These are phyloP conservation scores for Oryzaephilus surinamensis DNA, from an alignment of 1,140 invertebrate genomes.

Conservation along the genomic window DNA sequence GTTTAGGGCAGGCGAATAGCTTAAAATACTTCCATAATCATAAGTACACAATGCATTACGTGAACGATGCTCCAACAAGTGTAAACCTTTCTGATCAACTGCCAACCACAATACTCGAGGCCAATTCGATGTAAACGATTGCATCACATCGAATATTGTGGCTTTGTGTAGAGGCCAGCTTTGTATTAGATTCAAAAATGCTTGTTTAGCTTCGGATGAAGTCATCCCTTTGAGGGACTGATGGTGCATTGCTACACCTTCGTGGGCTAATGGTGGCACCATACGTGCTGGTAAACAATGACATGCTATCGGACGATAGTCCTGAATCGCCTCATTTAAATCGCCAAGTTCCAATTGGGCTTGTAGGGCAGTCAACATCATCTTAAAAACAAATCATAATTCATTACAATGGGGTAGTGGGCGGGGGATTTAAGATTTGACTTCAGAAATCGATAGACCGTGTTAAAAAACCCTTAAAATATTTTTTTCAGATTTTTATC, in stretches of 20 bases:
- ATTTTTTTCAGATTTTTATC: too few relatives aligned
- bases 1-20: conserved; percentile 78
- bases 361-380: conserved; percentile 89
- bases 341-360: conserved; percentile 86
- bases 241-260: conserved; percentile 77
- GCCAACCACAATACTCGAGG: conserved; percentile 83
- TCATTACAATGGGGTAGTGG: too few relatives aligned
- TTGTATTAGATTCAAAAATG: conserved; percentile 87
- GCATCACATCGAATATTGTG: conserved; percentile 92
- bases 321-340: conserved; percentile 54
- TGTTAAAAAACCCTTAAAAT: too few relatives aligned
- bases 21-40: conserved; percentile 76
- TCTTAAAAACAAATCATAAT: conserved; percentile 47
- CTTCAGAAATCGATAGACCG: too few relatives aligned
- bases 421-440: too few relatives aligned
- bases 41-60: conserved; percentile 81
- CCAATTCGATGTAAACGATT: conserved; percentile 95
- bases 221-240: conserved; percentile 78
- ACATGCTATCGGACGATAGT: conserved; percentile 63
- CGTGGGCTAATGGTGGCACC: conserved; percentile 58
- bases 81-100: conserved; percentile 86
- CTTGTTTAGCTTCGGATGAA: conserved; percentile 75
- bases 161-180: conserved; percentile 87
- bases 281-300: conserved; percentile 77
- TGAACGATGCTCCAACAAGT: conserved; percentile 78